Evolutionary conservation across 1,140 invertebrate species (phyloP).

Genomic region (Apis laboriosa): DNA sequence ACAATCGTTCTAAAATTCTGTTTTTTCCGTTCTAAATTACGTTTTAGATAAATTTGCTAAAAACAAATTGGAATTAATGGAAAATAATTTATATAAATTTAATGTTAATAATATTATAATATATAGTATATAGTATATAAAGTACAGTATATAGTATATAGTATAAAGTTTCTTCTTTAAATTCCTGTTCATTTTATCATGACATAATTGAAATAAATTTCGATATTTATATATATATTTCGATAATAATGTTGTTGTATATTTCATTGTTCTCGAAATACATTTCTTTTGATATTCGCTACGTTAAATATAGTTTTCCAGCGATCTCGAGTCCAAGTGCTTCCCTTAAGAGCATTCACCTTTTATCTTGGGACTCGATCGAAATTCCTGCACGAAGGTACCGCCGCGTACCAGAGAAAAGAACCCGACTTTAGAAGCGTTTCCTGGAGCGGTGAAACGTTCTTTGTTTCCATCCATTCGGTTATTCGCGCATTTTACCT

Average conservation of each 20-base stretch:
- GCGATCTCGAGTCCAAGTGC: slow-evolving; percentile 49
- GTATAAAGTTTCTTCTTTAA: too few relatives aligned
- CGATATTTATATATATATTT: too few relatives aligned
- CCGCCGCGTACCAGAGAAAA: slow-evolving; percentile 40
- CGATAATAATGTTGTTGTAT: too few relatives aligned
- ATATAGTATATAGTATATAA: too few relatives aligned
- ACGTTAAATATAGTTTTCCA: slow-evolving; percentile 53
- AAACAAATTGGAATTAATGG: too few relatives aligned
- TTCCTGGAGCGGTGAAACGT: slow-evolving; percentile 54
- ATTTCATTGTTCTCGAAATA: not conserved
- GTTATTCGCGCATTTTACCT: slow-evolving; percentile 39
- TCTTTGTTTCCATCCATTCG: slow-evolving; percentile 53
- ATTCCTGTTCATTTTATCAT: too few relatives aligned
- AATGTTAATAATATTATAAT: too few relatives aligned
- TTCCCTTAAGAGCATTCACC: slow-evolving; percentile 69
- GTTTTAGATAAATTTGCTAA: too few relatives aligned
- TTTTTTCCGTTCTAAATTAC: too few relatives aligned
- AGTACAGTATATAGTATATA: too few relatives aligned
- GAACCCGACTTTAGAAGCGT: slow-evolving; percentile 47
- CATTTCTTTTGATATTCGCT: slow-evolving; percentile 17
- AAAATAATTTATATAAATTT: too few relatives aligned
- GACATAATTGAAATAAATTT: not conserved
- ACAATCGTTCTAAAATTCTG: too few relatives aligned
- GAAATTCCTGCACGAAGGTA: slow-evolving; percentile 72
- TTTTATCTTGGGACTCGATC: slow-evolving; percentile 70